phyloP scores from a whole-genome alignment of 2,797 vertebrate genomes.

The Malacoraja senta region DNA sequence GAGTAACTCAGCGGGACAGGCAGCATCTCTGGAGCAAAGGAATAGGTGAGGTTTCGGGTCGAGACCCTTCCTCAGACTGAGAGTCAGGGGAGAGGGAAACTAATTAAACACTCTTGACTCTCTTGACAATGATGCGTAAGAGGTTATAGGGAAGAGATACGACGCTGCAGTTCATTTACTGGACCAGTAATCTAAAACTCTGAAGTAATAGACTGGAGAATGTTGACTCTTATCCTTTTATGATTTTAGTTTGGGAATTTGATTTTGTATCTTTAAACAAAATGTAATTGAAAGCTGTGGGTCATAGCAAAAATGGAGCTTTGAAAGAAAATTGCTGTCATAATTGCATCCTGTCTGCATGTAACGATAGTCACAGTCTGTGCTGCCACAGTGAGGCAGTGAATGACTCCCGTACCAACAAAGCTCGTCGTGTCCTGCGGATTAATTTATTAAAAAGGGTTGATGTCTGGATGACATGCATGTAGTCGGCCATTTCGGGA shows the following conservation, averaged over 20 bases:
- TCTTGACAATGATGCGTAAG: not conserved
- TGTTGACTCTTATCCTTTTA: not conserved
- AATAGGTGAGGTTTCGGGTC: no score
- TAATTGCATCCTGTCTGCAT: no score
- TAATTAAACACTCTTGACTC: no score
- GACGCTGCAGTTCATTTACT: not conserved
- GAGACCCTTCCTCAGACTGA: no score
- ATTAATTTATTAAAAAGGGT: not conserved
- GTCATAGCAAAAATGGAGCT: no score
- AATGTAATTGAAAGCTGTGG: no score
- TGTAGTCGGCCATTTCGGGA: not conserved
- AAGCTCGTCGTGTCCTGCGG: not conserved
- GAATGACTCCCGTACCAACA: not conserved
- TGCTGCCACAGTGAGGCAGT: not conserved
- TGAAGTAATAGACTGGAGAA: not conserved
- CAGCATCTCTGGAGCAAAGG: no score
- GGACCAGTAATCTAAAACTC: not conserved
- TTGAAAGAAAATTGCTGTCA: no score
- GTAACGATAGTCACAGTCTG: no score
- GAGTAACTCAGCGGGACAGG: no score
- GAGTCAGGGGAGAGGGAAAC: no score
- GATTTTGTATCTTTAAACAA: not conserved
- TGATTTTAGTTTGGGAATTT: not conserved
- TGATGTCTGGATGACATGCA: not conserved
- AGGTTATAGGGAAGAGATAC: not conserved